Conservation (phyloP, 2,797 vertebrate genomes). For the Trachurus trachurus region DNA sequence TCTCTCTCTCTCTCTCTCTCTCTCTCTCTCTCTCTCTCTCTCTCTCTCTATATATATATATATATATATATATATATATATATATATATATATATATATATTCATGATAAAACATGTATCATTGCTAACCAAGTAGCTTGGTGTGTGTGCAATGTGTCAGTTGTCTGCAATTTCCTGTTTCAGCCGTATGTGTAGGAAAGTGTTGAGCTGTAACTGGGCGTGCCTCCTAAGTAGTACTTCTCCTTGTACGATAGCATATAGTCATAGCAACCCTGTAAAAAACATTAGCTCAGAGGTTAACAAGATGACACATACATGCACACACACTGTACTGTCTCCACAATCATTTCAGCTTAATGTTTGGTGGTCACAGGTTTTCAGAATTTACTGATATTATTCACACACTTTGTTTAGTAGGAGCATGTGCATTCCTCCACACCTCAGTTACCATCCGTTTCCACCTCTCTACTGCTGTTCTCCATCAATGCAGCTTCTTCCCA, state of each 20-base stretch:
- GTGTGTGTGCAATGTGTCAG: slow-evolving; percentile 27
- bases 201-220: slow-evolving; percentile 59
- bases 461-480: not conserved
- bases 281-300: slow-evolving; percentile 33
- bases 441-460: not conserved
- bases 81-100: too few species aligned
- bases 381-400: not conserved
- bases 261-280: slow-evolving; percentile 62
- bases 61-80: too few species aligned
- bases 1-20: too few species aligned
- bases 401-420: too few species aligned
- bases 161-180: slow-evolving; percentile 76
- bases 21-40: too few species aligned
- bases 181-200: slow-evolving; percentile 57
- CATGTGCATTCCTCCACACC: not conserved
- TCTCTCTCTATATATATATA: too few species aligned
- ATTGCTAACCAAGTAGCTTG: slow-evolving; percentile 7
- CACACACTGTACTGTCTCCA: not conserved
- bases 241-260: slow-evolving; percentile 44
- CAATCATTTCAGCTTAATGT: not conserved
- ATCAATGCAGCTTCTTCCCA: not conserved
- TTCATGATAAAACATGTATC: too few species aligned
- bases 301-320: slow-evolving; percentile 11
- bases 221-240: slow-evolving; percentile 58
- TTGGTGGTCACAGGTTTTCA: not conserved